Percentiles rank a stretch among this genome's conserved stretches.
Evolutionary conservation across 35 echinoderm and acorn worm species (phyloP).

Genomic region (Apostichopus japonicus): DNA sequence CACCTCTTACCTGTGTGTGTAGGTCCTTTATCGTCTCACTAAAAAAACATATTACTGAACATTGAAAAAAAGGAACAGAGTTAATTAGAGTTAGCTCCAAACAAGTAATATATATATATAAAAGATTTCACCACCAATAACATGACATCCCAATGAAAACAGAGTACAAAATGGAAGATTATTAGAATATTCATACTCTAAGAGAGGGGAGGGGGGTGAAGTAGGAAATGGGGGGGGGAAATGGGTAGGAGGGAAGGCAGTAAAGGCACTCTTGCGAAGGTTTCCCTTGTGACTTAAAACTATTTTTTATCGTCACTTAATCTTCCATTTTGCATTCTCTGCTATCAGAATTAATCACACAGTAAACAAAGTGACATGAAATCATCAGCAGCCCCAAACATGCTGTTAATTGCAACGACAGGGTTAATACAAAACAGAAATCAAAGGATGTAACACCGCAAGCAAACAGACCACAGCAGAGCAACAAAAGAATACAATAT

Average conservation of each 20-base stretch:
- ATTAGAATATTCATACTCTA: not conserved
- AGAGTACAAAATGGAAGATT: not conserved
- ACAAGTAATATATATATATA: not conserved
- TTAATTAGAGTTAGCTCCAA: not conserved
- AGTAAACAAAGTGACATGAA: not conserved
- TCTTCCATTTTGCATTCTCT: not conserved
- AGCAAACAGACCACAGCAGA: not conserved
- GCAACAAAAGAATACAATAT: not conserved
- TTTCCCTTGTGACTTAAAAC: not conserved
- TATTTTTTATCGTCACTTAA: not conserved
- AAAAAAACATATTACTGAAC: constrained; percentile 44
- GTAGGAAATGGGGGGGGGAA: too few species aligned
- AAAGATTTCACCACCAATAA: too few species aligned
- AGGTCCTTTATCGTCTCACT: constrained; percentile 45
- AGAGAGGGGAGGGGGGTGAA: too few species aligned
- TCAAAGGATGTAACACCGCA: not conserved
- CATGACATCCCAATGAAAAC: not conserved
- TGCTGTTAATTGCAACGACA: not conserved
- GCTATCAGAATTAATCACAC: not conserved
- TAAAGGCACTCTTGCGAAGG: too few species aligned
- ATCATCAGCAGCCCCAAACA: not conserved
- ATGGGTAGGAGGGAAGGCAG: too few species aligned
- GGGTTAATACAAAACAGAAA: not conserved
- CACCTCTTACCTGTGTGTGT: constrained; percentile 4
- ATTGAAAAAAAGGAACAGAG: constrained; percentile 31